phyloP scores from a whole-genome alignment of 2,797 vertebrate genomes.

The Spheniscus humboldti region DNA sequence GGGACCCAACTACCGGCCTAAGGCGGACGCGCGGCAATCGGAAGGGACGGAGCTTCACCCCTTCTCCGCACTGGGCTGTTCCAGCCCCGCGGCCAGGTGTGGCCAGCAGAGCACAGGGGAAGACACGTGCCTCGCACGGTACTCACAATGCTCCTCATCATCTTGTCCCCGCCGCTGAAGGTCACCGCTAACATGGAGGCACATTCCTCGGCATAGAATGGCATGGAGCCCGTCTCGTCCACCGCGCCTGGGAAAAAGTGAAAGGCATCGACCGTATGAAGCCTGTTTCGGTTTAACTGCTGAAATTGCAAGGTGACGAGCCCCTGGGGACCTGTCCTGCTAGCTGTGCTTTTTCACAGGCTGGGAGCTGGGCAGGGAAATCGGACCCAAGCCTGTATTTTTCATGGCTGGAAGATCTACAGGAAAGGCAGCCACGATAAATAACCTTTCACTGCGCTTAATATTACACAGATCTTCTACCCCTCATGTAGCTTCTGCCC shows the following conservation, averaged over 20 bases:
- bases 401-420: background rate
- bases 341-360: background rate
- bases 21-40: fast-evolving
- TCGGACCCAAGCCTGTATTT: background rate
- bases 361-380: background rate
- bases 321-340: background rate
- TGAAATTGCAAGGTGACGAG: fast-evolving
- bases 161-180: slow-evolving; percentile 89
- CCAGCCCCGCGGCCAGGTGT: fast-evolving
- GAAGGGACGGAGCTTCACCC: fast-evolving
- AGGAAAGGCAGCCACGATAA: background rate
- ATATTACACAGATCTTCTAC: background rate
- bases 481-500: background rate
- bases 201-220: slow-evolving; percentile 94
- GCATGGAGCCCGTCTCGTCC: slow-evolving; percentile 90
- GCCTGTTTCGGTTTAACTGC: background rate
- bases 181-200: slow-evolving; percentile 96
- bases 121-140: fast-evolving
- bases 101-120: background rate
- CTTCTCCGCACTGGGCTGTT: background rate
- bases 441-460: background rate
- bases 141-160: slow-evolving; percentile 91
- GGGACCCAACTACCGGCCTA: background rate
- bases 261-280: fast-evolving
- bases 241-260: slow-evolving; percentile 82